Evolutionary conservation across 1,140 invertebrate genomes (phyloP).

Genomic region (Samia ricini): DNA sequence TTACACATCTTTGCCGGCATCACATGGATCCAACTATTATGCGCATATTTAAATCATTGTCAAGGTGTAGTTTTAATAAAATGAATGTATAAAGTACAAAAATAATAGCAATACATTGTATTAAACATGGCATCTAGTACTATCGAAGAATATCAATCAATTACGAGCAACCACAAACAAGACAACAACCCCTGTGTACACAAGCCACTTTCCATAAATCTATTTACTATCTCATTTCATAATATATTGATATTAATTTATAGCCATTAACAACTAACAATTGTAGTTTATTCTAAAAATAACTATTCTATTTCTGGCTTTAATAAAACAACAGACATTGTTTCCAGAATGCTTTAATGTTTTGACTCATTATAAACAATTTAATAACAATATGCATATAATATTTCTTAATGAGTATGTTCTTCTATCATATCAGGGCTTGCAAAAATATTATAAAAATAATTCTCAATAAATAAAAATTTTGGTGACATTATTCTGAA

Average conservation of each 20-base stretch:
- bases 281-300: not conserved
- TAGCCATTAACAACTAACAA: not conserved
- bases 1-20: too few species aligned
- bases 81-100: too few species aligned
- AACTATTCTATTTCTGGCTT: not conserved
- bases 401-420: too few species aligned
- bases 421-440: too few species aligned
- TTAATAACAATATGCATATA: not conserved
- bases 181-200: not conserved
- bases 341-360: not conserved
- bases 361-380: not conserved
- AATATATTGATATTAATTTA: not conserved
- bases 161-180: not conserved
- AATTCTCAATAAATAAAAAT: not conserved
- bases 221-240: not conserved
- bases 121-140: not conserved
- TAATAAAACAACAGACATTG: not conserved
- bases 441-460: not conserved
- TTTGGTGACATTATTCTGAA: not conserved
- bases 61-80: too few species aligned
- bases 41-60: too few species aligned
- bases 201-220: not conserved
- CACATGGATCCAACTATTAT: too few species aligned
- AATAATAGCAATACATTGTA: not conserved
- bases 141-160: not conserved